Evolutionary conservation across 2,113 vertebrate species (phyloP).

Genomic region (Rhabdomys dilectus): DNA sequence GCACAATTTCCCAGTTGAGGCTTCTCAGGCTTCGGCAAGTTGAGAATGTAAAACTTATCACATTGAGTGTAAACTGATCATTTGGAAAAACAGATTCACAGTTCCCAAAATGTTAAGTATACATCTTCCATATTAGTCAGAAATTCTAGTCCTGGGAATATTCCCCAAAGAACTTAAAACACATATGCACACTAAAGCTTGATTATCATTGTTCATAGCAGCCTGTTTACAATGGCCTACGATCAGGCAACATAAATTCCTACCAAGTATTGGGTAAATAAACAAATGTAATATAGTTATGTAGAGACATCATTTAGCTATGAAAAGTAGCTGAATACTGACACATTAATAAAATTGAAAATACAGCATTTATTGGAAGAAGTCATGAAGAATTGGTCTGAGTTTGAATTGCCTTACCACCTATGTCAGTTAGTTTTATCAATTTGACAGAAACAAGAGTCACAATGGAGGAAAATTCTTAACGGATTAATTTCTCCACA

Average conservation of each 20-base stretch:
- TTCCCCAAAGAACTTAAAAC: neutral
- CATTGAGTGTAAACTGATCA: neutral
- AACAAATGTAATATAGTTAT: neutral
- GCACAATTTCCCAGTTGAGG: neutral
- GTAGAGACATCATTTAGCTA: neutral
- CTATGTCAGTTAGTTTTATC: neutral
- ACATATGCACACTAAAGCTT: neutral
- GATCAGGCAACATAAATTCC: neutral
- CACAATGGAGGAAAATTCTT: neutral
- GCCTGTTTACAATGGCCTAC: neutral
- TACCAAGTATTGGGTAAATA: neutral
- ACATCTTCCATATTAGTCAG: neutral
- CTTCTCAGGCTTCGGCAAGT: neutral
- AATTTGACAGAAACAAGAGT: neutral
- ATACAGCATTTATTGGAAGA: neutral
- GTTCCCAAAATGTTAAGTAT: neutral
- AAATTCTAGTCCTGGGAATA: neutral
- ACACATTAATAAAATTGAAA: slow-evolving; percentile 6
- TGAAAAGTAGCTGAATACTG: neutral
- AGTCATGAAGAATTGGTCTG: neutral
- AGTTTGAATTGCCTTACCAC: neutral
- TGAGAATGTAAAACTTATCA: neutral
- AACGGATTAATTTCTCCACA: neutral
- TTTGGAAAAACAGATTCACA: slow-evolving; percentile 28
- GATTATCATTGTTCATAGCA: neutral